phyloP scores from a whole-genome alignment of 2,888 invertebrate species.

The Homarus gammarus region DNA sequence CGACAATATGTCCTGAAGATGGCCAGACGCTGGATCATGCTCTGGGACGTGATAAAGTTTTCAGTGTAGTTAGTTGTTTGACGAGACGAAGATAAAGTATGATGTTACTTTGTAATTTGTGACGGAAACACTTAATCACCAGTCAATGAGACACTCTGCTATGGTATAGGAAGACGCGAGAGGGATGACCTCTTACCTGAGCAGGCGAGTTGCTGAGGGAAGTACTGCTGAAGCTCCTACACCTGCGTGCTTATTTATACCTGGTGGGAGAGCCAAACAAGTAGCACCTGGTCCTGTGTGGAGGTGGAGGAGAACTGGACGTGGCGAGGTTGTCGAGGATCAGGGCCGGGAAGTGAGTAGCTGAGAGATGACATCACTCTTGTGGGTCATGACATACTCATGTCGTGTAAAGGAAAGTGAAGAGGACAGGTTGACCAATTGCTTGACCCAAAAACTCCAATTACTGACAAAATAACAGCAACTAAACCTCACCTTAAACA shows the following conservation, averaged over 20 bases:
- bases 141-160: too few relatives aligned
- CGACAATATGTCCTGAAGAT: too few relatives aligned
- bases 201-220: constrained; percentile 10
- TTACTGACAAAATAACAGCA: too few relatives aligned
- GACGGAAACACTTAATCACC: too few relatives aligned
- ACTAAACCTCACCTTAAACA: too few relatives aligned
- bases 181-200: constrained; percentile 1
- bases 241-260: constrained; percentile 4
- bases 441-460: too few relatives aligned
- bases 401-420: neutral
- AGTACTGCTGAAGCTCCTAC: neutral
- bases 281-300: neutral
- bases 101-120: too few relatives aligned
- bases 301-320: constrained; percentile 11
- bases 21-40: too few relatives aligned
- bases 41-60: too few relatives aligned
- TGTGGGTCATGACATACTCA: neutral
- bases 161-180: neutral
- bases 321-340: neutral
- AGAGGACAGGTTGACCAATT: too few relatives aligned
- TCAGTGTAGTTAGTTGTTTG: too few relatives aligned
- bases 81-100: too few relatives aligned
- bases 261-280: neutral
- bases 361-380: neutral
- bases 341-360: neutral